Percentiles rank a stretch among this genome's conserved stretches.
Conservation (phyloP, 2,888 invertebrate genomes). For the Leucozona laternaria region DNA sequence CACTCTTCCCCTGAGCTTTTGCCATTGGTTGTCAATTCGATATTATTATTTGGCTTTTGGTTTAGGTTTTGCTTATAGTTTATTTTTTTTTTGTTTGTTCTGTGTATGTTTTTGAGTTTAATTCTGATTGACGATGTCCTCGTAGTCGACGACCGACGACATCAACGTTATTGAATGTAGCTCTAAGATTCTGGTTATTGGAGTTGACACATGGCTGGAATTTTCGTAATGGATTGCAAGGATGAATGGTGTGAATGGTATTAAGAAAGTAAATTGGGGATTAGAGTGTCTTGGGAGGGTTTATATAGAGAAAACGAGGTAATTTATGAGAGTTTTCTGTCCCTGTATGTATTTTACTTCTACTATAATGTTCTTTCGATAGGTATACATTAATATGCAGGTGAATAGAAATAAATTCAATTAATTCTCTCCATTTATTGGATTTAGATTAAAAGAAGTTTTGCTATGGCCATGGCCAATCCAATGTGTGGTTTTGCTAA, state of each 20-base stretch:
- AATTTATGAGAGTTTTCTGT: constrained; percentile 52
- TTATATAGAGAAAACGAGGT: constrained; percentile 20
- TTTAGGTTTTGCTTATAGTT: constrained; percentile 57
- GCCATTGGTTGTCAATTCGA: constrained; percentile 36
- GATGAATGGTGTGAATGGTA: constrained; percentile 68
- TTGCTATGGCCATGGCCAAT: not conserved
- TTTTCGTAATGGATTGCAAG: constrained; percentile 50
- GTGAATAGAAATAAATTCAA: constrained; percentile 58
- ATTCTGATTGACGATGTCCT: constrained; percentile 71
- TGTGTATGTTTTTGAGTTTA: constrained; percentile 60
- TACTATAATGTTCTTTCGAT: not conserved
- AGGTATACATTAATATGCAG: constrained; percentile 32
- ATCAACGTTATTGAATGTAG: constrained; percentile 36
- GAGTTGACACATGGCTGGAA: constrained; percentile 59
- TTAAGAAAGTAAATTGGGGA: constrained; percentile 71
- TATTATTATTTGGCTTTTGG: constrained; percentile 54
- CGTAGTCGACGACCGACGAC: constrained; percentile 19
- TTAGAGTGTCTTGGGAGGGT: constrained; percentile 58
- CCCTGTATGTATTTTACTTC: not conserved
- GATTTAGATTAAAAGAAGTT: constrained; percentile 46
- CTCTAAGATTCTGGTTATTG: constrained; percentile 24
- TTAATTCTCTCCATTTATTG: constrained; percentile 46
- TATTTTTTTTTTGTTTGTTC: not conserved
- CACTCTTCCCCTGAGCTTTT: not conserved
- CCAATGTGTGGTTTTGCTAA: not conserved